phyloP scores from a whole-genome alignment of 2,888 invertebrate species.

The Sipunculus nudus region DNA sequence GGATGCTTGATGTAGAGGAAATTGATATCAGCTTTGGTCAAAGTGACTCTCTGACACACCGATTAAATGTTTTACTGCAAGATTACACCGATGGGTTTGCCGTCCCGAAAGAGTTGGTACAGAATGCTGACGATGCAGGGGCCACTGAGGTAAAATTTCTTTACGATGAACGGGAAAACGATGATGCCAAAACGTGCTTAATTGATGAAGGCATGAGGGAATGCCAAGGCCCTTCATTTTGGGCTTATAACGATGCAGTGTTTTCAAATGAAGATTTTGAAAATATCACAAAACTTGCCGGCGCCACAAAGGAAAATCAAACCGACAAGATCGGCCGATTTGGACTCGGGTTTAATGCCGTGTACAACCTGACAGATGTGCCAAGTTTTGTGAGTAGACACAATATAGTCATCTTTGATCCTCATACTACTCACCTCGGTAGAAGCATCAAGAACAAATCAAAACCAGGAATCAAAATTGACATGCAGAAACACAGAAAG shows the following conservation, averaged over 20 bases:
- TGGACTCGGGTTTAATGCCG: slow-evolving; percentile 61
- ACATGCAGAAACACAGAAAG: slow-evolving; percentile 39
- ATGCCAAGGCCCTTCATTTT: slow-evolving; percentile 62
- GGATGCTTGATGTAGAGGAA: slow-evolving; percentile 38
- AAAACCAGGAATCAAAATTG: slow-evolving; percentile 49
- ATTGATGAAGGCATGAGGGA: slow-evolving; percentile 52
- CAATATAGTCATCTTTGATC: slow-evolving; percentile 60
- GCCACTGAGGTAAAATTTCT: slow-evolving; percentile 39
- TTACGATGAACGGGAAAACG: slow-evolving; percentile 55
- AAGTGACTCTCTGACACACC: slow-evolving; percentile 50
- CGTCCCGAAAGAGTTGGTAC: slow-evolving; percentile 60
- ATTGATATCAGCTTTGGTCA: slow-evolving; percentile 48
- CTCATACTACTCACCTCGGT: slow-evolving; percentile 53
- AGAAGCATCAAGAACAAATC: slow-evolving; percentile 41
- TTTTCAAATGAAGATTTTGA: slow-evolving; percentile 59
- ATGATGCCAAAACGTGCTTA: slow-evolving; percentile 42
- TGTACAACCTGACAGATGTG: slow-evolving; percentile 62
- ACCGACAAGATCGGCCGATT: slow-evolving; percentile 58
- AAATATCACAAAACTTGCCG: slow-evolving; percentile 57
- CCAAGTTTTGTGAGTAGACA: slow-evolving; percentile 58
- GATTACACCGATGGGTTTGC: slow-evolving; percentile 56
- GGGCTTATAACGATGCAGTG: slow-evolving; percentile 58
- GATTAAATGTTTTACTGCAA: slow-evolving; percentile 47
- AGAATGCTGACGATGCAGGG: slow-evolving; percentile 62
- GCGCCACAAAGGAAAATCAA: slow-evolving; percentile 53